phyloP scores from a whole-genome alignment of 2,113 vertebrate genomes.

The Gorsachius goisagi region DNA sequence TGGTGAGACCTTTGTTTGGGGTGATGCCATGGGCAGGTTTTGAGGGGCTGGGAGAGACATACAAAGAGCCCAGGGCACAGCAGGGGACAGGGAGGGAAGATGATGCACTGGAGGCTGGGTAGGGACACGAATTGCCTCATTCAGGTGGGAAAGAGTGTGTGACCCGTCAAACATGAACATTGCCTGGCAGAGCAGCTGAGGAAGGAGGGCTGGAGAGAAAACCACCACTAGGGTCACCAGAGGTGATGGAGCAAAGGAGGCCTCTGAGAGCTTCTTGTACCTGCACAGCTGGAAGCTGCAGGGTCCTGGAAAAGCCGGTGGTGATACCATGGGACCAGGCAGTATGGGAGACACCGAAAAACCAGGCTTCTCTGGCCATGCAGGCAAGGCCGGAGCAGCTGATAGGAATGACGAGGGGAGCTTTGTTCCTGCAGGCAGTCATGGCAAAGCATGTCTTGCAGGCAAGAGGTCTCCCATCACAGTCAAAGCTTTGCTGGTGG shows the following conservation, averaged over 20 bases:
- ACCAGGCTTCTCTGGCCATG: background rate
- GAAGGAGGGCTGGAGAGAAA: background rate
- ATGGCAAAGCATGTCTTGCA: background rate
- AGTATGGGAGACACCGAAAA: background rate
- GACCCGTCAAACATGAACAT: rapidly evolving
- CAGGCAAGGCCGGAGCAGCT: background rate
- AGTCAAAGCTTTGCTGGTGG: background rate
- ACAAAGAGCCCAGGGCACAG: background rate
- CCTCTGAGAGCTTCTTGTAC: background rate
- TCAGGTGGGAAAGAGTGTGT: rapidly evolving
- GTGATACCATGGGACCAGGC: background rate
- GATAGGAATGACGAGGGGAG: rapidly evolving
- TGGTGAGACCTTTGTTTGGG: background rate
- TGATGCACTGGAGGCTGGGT: background rate
- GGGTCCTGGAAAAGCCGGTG: background rate
- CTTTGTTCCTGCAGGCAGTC: background rate
- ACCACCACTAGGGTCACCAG: background rate
- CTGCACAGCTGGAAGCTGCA: rapidly evolving
- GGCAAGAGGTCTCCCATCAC: background rate
- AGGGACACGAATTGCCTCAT: background rate
- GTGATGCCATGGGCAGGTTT: background rate
- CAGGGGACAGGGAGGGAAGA: background rate
- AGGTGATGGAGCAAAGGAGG: background rate
- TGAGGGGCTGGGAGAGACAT: background rate
- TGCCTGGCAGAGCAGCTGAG: background rate